Evolutionary conservation across 37 sponge, comb jelly and placozoan species (phyloP).

Genomic region (Crambe crambe): DNA sequence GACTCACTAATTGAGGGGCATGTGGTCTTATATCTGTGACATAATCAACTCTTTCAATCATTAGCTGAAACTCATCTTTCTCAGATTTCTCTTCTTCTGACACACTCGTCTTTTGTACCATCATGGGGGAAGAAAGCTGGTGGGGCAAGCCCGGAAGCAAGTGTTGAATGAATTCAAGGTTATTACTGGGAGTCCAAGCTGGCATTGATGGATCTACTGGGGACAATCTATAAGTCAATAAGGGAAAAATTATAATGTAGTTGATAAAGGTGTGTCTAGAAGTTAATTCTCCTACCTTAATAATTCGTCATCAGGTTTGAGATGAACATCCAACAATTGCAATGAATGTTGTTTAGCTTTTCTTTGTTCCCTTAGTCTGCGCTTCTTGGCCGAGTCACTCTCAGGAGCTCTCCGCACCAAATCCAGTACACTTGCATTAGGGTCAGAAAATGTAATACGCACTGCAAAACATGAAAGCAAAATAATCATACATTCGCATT

Average conservation of each 20-base stretch:
- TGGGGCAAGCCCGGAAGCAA: too few relatives aligned
- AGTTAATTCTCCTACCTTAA: too few relatives aligned
- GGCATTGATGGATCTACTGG: too few relatives aligned
- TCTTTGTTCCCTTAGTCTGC: conserved; percentile 50
- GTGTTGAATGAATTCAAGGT: not conserved
- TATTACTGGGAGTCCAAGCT: not conserved
- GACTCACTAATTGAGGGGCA: conserved; percentile 47
- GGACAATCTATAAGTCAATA: too few relatives aligned
- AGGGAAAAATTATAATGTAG: not conserved
- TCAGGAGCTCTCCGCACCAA: conserved; percentile 71
- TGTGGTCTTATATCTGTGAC: conserved; percentile 53
- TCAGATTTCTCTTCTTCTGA: too few relatives aligned
- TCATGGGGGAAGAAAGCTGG: too few relatives aligned
- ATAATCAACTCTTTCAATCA: conserved; percentile 13
- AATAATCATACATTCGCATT: too few relatives aligned
- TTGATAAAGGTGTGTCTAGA: not conserved
- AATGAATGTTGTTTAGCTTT: too few relatives aligned
- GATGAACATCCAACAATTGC: too few relatives aligned
- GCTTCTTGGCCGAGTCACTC: conserved; percentile 49
- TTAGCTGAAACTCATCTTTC: too few relatives aligned
- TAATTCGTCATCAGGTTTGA: too few relatives aligned
- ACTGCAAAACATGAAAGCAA: conserved; percentile 12
- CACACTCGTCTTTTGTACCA: too few relatives aligned
- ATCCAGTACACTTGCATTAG: conserved; percentile 22
- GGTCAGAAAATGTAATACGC: not conserved